These are phyloP conservation scores for Geophilus truncorum DNA, from an alignment of 2,888 invertebrate species.

Conservation along the genomic window DNA sequence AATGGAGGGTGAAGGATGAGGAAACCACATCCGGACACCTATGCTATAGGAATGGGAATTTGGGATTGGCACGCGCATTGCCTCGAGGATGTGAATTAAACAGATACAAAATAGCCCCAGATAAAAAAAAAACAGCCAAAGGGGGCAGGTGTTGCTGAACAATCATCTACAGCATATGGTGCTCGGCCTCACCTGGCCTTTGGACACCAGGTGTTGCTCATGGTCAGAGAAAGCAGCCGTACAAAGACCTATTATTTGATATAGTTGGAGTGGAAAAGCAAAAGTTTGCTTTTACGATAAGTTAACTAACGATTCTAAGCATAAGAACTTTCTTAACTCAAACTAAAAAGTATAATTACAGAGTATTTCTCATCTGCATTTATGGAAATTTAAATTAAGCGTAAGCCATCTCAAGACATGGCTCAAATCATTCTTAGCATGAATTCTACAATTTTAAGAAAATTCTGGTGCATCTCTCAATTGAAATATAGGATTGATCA, in stretches of 20 bases:
- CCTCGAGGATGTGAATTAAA: background rate
- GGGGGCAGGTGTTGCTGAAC: background rate
- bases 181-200: background rate
- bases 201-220: background rate
- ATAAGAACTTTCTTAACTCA: too few relatives aligned
- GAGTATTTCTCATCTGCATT: too few relatives aligned
- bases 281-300: too few relatives aligned
- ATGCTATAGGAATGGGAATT: background rate
- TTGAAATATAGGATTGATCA: too few relatives aligned
- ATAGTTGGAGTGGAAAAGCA: too few relatives aligned
- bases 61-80: background rate
- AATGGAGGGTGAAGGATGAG: background rate
- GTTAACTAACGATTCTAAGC: too few relatives aligned
- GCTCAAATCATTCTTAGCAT: too few relatives aligned
- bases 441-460: too few relatives aligned
- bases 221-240: background rate
- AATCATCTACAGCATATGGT: background rate
- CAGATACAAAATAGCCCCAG: background rate
- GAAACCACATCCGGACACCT: background rate
- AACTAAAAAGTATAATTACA: too few relatives aligned
- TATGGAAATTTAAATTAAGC: too few relatives aligned
- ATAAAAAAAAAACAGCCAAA: background rate
- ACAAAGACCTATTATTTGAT: background rate
- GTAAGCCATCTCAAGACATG: too few relatives aligned
- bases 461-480: too few relatives aligned